A percentile compares a stretch with the other conserved stretches of the same genome.
Conservation (phyloP, 2,888 invertebrate genomes). For the Drosophila neoperkinsi region DNA sequence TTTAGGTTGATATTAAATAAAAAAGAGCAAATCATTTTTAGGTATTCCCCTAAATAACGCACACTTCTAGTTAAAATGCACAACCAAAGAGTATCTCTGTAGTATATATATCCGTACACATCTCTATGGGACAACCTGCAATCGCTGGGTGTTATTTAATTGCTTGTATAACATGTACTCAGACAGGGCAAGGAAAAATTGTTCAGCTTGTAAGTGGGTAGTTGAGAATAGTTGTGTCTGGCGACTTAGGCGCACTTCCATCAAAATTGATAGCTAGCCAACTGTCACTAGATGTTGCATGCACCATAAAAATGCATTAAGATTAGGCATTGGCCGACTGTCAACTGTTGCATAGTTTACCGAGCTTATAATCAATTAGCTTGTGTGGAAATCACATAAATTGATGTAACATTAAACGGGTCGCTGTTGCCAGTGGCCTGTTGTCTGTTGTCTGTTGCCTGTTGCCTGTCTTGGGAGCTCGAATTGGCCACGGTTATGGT, state of each 20-base stretch:
- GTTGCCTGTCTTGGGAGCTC: conserved; percentile 1
- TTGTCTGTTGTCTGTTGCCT: background rate
- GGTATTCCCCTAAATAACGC: background rate
- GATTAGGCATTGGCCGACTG: conserved; percentile 34
- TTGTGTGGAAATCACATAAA: conserved; percentile 82
- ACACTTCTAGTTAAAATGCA: background rate
- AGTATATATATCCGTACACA: no score
- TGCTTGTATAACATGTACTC: background rate
- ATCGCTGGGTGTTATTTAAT: background rate
- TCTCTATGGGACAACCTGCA: no score
- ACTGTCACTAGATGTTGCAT: conserved; percentile 19
- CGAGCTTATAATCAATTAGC: conserved; percentile 80
- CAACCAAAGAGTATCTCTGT: background rate
- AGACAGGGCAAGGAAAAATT: background rate
- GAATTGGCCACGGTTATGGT: conserved; percentile 54
- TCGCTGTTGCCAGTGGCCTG: conserved; percentile 23
- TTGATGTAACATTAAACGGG: conserved; percentile 75
- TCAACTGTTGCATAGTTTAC: conserved; percentile 39
- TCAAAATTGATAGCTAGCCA: conserved; percentile 2
- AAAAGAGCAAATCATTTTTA: background rate
- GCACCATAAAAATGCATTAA: conserved; percentile 44
- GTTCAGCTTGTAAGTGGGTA: background rate
- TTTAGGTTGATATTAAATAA: background rate
- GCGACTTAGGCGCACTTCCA: background rate
- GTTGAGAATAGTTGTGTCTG: background rate